Conservation (phyloP, 2,113 vertebrate genomes). For the Pitta sordida region DNA sequence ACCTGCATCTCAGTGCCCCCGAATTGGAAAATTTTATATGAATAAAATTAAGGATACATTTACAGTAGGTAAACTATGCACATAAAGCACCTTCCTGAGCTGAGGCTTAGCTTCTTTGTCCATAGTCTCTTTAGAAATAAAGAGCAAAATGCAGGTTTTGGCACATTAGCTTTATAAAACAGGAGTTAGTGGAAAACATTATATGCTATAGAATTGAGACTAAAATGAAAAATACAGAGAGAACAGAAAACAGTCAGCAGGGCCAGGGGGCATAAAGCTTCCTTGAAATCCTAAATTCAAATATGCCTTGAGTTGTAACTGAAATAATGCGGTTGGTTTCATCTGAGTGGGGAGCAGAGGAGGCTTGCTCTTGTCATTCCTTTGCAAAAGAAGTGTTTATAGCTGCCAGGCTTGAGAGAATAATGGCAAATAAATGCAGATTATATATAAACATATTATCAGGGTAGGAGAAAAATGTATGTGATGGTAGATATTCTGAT, state of each 20-base stretch:
- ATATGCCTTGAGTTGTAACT: not conserved
- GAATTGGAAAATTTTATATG: not conserved
- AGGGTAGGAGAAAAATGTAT: not conserved
- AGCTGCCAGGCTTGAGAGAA: not conserved
- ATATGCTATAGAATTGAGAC: not conserved
- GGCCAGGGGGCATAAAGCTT: not conserved
- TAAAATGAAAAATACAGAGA: not conserved
- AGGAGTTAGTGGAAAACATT: not conserved
- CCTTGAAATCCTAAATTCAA: not conserved
- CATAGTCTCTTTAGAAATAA: not conserved
- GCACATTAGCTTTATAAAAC: not conserved
- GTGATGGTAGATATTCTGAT: not conserved
- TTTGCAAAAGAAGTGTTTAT: not conserved
- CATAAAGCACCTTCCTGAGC: not conserved
- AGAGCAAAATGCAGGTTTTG: not conserved
- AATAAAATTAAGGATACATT: not conserved
- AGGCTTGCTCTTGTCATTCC: not conserved
- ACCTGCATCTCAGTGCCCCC: not conserved
- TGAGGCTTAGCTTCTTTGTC: not conserved
- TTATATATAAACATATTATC: not conserved
- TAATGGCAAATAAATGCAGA: not conserved
- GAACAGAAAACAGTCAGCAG: not conserved
- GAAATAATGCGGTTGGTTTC: not conserved
- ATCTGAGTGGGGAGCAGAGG: not conserved
- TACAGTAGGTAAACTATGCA: not conserved